Conservation (phyloP, 2,113 vertebrate species). For the Ariopsis seemanni region DNA sequence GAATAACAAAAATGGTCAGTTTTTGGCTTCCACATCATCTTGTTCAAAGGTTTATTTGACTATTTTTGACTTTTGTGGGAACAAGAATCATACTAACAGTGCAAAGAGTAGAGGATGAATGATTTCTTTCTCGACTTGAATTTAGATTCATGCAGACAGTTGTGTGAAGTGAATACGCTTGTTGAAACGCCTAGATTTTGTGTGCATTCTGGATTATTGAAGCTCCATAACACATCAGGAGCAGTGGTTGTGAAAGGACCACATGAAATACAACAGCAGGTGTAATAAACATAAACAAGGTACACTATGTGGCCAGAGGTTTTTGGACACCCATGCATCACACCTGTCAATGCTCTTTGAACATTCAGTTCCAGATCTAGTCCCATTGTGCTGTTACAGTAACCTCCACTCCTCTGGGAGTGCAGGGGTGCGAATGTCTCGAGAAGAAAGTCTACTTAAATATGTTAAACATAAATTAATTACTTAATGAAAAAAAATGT, state of each 20-base stretch:
- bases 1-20: not conserved
- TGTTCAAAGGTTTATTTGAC: not conserved
- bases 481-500: too few species aligned
- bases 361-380: not conserved
- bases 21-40: not conserved
- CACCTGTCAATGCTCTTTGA: not conserved
- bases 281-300: not conserved
- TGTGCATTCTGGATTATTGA: not conserved
- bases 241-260: not conserved
- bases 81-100: not conserved
- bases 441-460: too few species aligned
- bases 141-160: not conserved
- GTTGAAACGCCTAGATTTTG: not conserved
- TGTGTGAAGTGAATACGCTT: not conserved
- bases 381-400: not conserved
- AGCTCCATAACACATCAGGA: not conserved
- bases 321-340: not conserved
- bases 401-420: not conserved
- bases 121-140: not conserved
- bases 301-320: not conserved
- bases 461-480: too few species aligned
- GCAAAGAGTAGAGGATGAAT: not conserved
- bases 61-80: not conserved
- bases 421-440: too few species aligned
- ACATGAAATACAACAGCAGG: not conserved